Base-by-base conservation (phyloP, 1,140 invertebrate species). In the Brachionus calyciflorus region DNA sequence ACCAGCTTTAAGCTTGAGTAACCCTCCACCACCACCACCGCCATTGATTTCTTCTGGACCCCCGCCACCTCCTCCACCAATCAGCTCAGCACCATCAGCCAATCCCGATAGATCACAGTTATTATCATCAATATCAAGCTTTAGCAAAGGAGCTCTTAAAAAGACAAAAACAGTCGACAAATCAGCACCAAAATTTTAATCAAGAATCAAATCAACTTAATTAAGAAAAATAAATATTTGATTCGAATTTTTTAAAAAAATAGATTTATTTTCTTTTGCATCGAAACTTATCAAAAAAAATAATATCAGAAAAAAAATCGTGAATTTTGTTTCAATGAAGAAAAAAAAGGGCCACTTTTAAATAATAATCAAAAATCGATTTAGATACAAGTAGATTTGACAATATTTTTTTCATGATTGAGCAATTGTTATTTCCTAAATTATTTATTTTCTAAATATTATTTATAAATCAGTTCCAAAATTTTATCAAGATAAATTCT, bases 81-180 rank as follows among this genome's bases (percentile, higher is more conserved):
- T 28, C 10, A 28, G 10, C 48, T 70, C 46, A 30, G n/a, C 28
- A n/a, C 57, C 51, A 24, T 7, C 26, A 12, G 1, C 21, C 33
- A 28, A 79, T 12, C 65, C 78, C 10, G 80, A 78, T 19, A 78
- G 82, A 53, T 79, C 80, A 4, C 82, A 81, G 28, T 78, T 84
- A n/a, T 79, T 84, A 7, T 80, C 79, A 28, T 83, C 83, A 33
- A 84, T 84, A 65, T 77, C 77, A 12, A 77, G 79, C n/a, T 84
- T 84, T 73, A 81, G 77, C 51, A 83, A 83, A 77, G 76, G 49
- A 40, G 80, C 78, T 19, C 75, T 84, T 12, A 83, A 82, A 79
- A 83, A 82, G 75, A 41, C 81, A 7, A 77, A 78, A 24, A 83
- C 82, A 14, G 80, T 81, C 10, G 83, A 84, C 65, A 82, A 81